phyloP scores from a whole-genome alignment of 2,797 vertebrate genomes.

The Enteromius fasciolatus region DNA sequence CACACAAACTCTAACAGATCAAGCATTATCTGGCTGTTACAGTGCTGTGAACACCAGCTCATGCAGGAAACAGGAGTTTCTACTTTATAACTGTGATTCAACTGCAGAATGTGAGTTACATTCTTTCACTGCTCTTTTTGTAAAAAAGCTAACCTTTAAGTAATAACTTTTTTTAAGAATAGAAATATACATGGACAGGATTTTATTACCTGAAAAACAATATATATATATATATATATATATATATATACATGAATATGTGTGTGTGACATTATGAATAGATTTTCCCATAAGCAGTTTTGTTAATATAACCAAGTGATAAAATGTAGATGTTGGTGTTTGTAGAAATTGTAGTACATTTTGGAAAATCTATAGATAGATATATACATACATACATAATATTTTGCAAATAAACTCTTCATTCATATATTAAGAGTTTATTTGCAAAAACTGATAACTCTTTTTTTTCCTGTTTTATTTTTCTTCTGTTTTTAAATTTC shows the following conservation, averaged over 20 bases:
- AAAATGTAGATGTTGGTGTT: background rate
- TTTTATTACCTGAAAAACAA: too few species aligned
- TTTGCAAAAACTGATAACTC: too few species aligned
- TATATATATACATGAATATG: too few species aligned
- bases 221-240: too few species aligned
- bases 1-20: slow-evolving; percentile 39
- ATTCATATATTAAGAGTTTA: too few species aligned
- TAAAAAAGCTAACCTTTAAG: background rate
- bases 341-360: background rate
- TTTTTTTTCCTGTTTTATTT: too few species aligned
- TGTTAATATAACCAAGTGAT: background rate
- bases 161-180: too few species aligned
- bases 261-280: background rate
- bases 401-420: too few species aligned
- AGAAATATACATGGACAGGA: too few species aligned
- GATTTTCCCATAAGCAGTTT: background rate
- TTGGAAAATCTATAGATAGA: slow-evolving; percentile 7
- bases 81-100: background rate
- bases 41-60: slow-evolving; percentile 5
- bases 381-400: too few species aligned
- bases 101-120: slow-evolving; percentile 34
- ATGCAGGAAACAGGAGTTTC: slow-evolving; percentile 12
- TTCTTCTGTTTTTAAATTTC: too few species aligned
- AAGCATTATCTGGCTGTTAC: background rate
- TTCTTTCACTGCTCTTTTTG: background rate